Conservation (phyloP, 2,113 vertebrate genomes). For the Sylvietta virens region DNA sequence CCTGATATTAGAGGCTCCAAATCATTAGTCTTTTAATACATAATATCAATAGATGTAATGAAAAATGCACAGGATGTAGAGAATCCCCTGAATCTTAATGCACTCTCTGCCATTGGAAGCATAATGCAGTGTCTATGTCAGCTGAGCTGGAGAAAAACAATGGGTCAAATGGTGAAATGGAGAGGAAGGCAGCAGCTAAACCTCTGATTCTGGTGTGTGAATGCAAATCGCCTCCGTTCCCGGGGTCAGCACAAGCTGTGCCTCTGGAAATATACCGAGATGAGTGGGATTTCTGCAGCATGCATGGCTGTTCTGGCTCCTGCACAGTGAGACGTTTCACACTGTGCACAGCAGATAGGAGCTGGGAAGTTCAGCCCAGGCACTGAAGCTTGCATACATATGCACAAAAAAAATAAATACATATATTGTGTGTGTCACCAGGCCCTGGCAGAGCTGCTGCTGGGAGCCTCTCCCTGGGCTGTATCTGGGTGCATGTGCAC, state of each 20-base stretch:
- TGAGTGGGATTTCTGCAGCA: slow-evolving; percentile 14
- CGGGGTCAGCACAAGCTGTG: background rate
- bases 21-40: slow-evolving; percentile 58
- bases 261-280: background rate
- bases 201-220: background rate
- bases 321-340: background rate
- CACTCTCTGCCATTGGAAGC: background rate
- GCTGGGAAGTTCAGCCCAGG: slow-evolving; percentile 1
- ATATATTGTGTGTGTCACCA: background rate
- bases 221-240: background rate
- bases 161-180: background rate
- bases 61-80: slow-evolving; percentile 30
- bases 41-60: slow-evolving; percentile 55
- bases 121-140: background rate
- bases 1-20: slow-evolving; percentile 43
- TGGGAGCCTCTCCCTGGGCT: background rate
- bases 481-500: background rate
- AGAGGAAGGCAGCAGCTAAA: background rate
- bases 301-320: background rate
- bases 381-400: background rate
- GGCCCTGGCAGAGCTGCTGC: background rate
- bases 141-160: slow-evolving; percentile 13
- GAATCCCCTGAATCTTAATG: slow-evolving; percentile 42
- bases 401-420: background rate
- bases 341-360: slow-evolving; percentile 49